Evolutionary conservation across 1,140 invertebrate genomes (phyloP).

Genomic region (Arctopsyche grandis): DNA sequence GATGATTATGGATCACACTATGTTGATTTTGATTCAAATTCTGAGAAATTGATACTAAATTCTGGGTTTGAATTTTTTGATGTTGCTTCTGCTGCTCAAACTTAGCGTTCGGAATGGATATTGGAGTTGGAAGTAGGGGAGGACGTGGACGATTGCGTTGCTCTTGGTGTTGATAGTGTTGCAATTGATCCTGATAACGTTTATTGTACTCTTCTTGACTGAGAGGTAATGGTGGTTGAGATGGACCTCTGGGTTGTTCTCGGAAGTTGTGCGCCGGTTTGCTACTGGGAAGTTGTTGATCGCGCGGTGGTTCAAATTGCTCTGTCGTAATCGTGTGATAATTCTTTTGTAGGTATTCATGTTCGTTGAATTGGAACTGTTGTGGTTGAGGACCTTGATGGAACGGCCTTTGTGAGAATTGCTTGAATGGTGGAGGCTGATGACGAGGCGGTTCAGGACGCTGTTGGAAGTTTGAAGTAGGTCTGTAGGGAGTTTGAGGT

Average conservation of each 20-base stretch:
- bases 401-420: constrained; percentile 62
- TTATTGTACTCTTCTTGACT: constrained; percentile 54
- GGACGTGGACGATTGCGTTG: constrained; percentile 59
- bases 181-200: constrained; percentile 55
- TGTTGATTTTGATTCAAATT: constrained; percentile 41
- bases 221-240: constrained; percentile 54
- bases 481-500: constrained; percentile 36
- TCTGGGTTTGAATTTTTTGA: constrained; percentile 26
- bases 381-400: constrained; percentile 58
- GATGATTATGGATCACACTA: constrained; percentile 57
- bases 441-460: constrained; percentile 42
- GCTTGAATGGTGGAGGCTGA: constrained; percentile 54
- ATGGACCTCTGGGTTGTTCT: constrained; percentile 56
- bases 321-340: constrained; percentile 67
- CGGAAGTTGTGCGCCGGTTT: constrained; percentile 59
- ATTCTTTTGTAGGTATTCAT: constrained; percentile 67
- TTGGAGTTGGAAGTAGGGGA: constrained; percentile 59
- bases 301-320: constrained; percentile 61
- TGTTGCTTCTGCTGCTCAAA: constrained; percentile 59
- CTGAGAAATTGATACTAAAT: constrained; percentile 48
- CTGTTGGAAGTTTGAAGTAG: constrained; percentile 45
- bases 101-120: constrained; percentile 55
- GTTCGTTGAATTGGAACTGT: constrained; percentile 62
- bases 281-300: constrained; percentile 57
- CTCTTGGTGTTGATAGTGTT: constrained; percentile 55